phyloP scores from a whole-genome alignment of 2,113 vertebrate genomes.

The Coracopsis vasa region DNA sequence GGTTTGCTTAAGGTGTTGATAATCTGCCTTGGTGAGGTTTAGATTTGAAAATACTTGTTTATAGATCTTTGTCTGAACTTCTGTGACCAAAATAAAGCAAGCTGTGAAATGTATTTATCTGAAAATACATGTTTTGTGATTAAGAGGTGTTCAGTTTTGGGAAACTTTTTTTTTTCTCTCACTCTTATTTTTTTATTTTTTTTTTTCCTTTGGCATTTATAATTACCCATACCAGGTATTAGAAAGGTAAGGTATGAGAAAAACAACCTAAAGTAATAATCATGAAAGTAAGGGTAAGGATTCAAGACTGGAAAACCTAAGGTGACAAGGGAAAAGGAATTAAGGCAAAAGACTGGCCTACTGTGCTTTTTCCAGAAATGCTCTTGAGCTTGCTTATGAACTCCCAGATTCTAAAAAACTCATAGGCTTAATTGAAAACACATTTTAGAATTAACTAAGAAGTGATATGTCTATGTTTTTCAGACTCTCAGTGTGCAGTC shows the following conservation, averaged over 20 bases:
- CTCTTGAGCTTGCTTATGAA: not conserved
- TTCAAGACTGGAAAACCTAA: not conserved
- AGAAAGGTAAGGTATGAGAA: not conserved
- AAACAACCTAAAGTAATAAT: not conserved
- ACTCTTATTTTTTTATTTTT: not conserved
- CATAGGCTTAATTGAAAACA: not conserved
- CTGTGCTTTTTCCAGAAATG: not conserved
- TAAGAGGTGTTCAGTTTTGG: not conserved
- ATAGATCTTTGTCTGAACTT: not conserved
- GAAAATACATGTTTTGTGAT: not conserved
- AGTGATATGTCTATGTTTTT: constrained; percentile 54
- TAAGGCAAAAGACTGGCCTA: not conserved
- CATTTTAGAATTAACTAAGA: not conserved
- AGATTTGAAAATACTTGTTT: not conserved
- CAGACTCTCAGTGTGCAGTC: constrained; percentile 89
- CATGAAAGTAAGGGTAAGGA: not conserved
- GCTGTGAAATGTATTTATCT: not conserved
- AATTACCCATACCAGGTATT: not conserved
- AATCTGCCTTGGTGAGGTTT: not conserved
- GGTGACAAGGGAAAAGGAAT: not conserved
- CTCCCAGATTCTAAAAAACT: not conserved
- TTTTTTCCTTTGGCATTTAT: not conserved
- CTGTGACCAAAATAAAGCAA: not conserved
- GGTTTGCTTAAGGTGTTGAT: not conserved
- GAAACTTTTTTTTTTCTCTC: too few relatives aligned